Evolutionary conservation across 2,797 vertebrate genomes (phyloP).

Genomic region (Hyperoplus lanceolatus): DNA sequence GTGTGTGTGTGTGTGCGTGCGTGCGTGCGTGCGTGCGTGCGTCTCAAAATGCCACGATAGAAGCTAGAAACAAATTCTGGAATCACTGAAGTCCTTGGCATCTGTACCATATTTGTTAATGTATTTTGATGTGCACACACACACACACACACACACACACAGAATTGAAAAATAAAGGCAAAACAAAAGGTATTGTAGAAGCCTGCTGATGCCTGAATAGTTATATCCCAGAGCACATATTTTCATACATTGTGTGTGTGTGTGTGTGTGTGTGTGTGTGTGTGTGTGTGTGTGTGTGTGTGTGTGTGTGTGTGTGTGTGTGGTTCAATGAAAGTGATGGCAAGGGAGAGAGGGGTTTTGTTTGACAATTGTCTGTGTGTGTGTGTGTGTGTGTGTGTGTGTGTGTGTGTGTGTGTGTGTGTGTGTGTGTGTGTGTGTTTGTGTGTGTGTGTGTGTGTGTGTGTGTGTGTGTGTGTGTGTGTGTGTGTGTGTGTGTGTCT

Average conservation of each 20-base stretch:
- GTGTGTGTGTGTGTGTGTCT: no score
- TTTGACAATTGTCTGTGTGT: conserved; percentile 71
- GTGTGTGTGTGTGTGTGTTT: no score
- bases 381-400: no score
- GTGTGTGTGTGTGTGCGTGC: no score
- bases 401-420: no score
- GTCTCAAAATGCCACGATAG: conserved; percentile 60
- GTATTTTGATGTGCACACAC: conserved; percentile 57
- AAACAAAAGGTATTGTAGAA: conserved; percentile 66
- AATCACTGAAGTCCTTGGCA: conserved; percentile 67
- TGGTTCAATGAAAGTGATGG: conserved; percentile 73
- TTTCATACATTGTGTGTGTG: conserved; percentile 66
- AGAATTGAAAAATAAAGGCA: conserved; percentile 59
- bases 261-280: no score
- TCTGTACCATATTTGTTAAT: conserved; percentile 45
- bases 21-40: no score
- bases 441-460: no score
- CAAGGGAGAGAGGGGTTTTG: conserved; percentile 75
- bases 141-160: no score
- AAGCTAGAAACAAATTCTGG: conserved; percentile 33
- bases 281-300: no score
- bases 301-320: background rate
- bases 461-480: no score
- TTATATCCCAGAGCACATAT: conserved; percentile 58
- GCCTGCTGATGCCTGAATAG: conserved; percentile 68